Evolutionary conservation across 2,113 vertebrate genomes (phyloP), one percentile per base, ranked within the genome.

Genomic region (Misgurnus anguillicaudatus): DNA sequence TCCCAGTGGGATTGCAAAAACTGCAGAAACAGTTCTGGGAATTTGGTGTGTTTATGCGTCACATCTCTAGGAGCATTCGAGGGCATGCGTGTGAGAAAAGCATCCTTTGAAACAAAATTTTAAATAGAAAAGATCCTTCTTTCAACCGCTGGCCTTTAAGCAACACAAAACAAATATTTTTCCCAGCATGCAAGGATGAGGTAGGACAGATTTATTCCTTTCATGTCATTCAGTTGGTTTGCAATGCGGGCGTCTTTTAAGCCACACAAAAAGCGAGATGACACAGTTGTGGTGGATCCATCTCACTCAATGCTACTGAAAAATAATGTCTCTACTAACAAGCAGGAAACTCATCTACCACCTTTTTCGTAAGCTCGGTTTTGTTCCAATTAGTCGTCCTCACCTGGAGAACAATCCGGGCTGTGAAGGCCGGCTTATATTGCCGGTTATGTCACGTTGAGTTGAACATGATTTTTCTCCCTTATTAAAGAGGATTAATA

Each of bases 401-500:
- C 79, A 80, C 79, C 79, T 73, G 21, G 31, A 68, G 71, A 39
- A 60, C 48, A 19, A 67, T 63, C 71, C 21, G 63, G 21, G 39
- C 42, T 55, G 42, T 41, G 19, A 41, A 55, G 65, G 60, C 36
- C 45, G 9, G 16, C 53, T 80, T 21, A 19, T 53, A 57, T 11
- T 73, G 61, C 0, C 2, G 51, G 48, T 41, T 63, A 80, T 66
- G 61, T 51, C 21, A 55, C 78, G 48, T 51, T 0, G 10, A 63
- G 38, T 65, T 9, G 41, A 57, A 36, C 51, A 31, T 36, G 16
- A 55, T 73, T 74, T 64, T 80, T 39, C 36, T 14, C 17, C 78
- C 39, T 80, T 51, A 74, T 73, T 74, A 80, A 73, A 74, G 66
- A 55, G 73, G 19, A 74, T 83, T 83, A 83, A 85, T 81, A 81